Evolutionary conservation across 1,140 invertebrate species (phyloP).

Genomic region (Pseudoatta argentina): DNA sequence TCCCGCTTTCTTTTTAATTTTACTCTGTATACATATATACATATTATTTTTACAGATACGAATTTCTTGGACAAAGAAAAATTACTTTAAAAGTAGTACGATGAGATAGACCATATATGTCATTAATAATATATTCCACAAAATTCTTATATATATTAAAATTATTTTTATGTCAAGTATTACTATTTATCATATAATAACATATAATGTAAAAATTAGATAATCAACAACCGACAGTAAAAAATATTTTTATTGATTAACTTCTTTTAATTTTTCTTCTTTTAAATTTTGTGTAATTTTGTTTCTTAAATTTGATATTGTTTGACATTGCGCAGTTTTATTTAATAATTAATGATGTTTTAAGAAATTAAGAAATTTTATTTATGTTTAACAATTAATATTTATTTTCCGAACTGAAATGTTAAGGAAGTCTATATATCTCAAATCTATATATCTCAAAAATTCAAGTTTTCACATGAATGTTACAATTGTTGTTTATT

Average conservation of each 20-base stretch:
- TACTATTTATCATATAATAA: too few species aligned
- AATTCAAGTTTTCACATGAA: not conserved
- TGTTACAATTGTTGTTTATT: not conserved
- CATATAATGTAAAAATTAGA: not conserved
- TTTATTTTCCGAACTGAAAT: not conserved
- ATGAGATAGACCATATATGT: not conserved
- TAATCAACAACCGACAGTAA: not conserved
- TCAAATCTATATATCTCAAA: not conserved
- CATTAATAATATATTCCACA: too few species aligned
- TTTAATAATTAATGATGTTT: not conserved
- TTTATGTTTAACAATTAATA: not conserved
- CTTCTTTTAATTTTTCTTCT: not conserved
- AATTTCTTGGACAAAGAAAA: not conserved
- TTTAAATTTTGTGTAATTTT: slow-evolving; percentile 2
- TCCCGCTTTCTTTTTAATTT: not conserved
- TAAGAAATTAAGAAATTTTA: not conserved
- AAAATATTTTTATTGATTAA: not conserved
- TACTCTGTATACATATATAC: not conserved
- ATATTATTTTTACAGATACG: not conserved
- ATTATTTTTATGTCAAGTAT: not conserved
- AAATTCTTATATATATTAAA: not conserved
- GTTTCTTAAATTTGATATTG: not conserved
- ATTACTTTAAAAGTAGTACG: not conserved
- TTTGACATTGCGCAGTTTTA: not conserved
- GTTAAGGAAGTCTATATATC: not conserved